phyloP scores from a whole-genome alignment of 2,113 vertebrate genomes.

The Xiphorhynchus elegans region DNA sequence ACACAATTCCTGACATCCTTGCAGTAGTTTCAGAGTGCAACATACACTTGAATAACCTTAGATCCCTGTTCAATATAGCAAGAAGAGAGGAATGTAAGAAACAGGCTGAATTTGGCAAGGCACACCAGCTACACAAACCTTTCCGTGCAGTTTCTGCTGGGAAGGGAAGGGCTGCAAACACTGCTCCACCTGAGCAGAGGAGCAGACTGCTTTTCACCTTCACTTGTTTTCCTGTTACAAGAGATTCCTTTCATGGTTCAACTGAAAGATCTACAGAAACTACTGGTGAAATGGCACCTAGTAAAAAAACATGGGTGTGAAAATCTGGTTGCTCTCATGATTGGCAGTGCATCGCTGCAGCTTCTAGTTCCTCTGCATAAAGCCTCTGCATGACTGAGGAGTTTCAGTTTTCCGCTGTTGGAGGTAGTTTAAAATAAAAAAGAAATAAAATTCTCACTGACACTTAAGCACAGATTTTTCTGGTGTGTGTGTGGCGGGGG shows the following conservation, averaged over 20 bases:
- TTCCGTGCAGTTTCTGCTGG: not conserved
- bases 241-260: not conserved
- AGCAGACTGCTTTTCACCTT: not conserved
- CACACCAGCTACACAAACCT: not conserved
- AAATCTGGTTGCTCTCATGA: not conserved
- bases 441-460: not conserved
- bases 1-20: rapidly evolving
- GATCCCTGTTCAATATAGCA: not conserved
- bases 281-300: not conserved
- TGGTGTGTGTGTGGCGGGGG: not conserved
- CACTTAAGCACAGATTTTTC: not conserved
- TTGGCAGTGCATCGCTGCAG: not conserved
- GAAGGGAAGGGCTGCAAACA: not conserved
- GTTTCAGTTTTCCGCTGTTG: not conserved
- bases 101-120: not conserved
- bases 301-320: not conserved
- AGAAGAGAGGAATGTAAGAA: not conserved
- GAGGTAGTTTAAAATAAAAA: not conserved
- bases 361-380: not conserved
- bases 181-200: not conserved
- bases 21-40: not conserved
- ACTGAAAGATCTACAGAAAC: not conserved
- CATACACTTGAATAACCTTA: not conserved
- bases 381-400: not conserved
- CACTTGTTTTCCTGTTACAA: not conserved